Evolutionary conservation across 1,140 invertebrate genomes (phyloP), one percentile per base, ranked within the genome.

Genomic region (Vollenhovia emeryi): DNA sequence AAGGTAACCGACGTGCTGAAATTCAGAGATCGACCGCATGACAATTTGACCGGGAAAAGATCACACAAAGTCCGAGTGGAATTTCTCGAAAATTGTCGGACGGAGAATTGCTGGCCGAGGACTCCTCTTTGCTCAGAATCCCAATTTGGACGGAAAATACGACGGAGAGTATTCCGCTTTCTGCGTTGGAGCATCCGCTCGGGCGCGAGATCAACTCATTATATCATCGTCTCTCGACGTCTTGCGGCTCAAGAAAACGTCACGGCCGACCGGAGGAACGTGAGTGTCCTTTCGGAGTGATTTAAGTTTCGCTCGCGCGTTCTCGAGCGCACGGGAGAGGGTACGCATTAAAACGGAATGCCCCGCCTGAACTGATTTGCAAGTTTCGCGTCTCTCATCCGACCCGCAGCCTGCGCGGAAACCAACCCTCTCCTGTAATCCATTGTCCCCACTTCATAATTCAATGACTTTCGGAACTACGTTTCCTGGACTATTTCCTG

Each of bases 381-480:
- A 83, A 84, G 73, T 88, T 88, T 84, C 50, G 69, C 83, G 71
- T 78, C 30, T 40, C 36, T 71, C 21, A 57, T 71, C 52, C 66
- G 66, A 36, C 7, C 43, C n/a, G 59, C 24, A 36, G 11, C 36
- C 50, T 66, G 64, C 33, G 45, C 64, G 73, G 45, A 84, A 78
- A 57, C 74, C 80, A 73, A 60, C 43, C 48, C 68, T 62, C 78
- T 68, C 43, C 50, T 30, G 50, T 43, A 73, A 87, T 84, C 57
- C 86, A 64, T 86, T 73, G 78, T 83, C 62, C 27, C 8, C 48
- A 24, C 69, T 87, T 87, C 86, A 87, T 88, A 87, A 88, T 88
- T 88, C 86, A 88, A 55, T 60, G 73, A 87, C 86, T 87, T 84
- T 69, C 73, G 57, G 69, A 73, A 75, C 64, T 80, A 59, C 57